Evolutionary conservation across 2,113 vertebrate species (phyloP).

Genomic region (Albula goreensis): DNA sequence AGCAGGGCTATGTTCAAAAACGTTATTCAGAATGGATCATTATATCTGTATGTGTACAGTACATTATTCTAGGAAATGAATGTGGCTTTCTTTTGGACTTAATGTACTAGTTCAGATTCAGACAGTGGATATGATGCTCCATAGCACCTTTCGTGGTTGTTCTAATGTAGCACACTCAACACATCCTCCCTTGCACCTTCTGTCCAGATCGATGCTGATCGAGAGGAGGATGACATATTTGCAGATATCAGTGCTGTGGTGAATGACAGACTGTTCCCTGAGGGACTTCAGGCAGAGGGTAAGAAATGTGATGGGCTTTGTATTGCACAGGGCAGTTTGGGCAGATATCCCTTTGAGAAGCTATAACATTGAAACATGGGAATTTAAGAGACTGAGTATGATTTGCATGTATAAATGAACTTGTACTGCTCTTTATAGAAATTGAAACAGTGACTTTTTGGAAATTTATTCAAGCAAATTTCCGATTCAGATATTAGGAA

Average conservation of each 20-base stretch:
- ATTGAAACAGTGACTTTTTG: too few relatives aligned
- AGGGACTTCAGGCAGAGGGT: constrained; percentile 37
- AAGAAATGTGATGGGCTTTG: not conserved
- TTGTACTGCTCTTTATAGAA: too few relatives aligned
- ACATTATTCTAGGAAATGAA: not conserved
- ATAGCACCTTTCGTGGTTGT: not conserved
- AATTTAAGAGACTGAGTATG: not conserved
- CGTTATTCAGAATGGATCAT: constrained; percentile 5
- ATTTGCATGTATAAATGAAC: too few relatives aligned
- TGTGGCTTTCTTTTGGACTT: not conserved
- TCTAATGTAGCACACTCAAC: not conserved
- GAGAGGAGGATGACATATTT: constrained; percentile 63
- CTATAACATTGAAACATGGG: too few relatives aligned
- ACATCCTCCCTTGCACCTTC: not conserved
- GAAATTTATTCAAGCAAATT: too few relatives aligned
- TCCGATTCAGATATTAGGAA: too few relatives aligned
- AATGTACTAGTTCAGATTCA: not conserved
- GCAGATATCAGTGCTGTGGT: constrained; percentile 57
- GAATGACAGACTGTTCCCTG: constrained; percentile 53
- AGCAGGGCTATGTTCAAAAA: not conserved
- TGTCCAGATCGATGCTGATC: constrained; percentile 63
- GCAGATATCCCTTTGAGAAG: too few relatives aligned
- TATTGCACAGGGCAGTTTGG: too few relatives aligned
- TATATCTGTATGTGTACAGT: not conserved
- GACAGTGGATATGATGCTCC: not conserved